A percentile compares a stretch with the other conserved stretches of the same genome.
Conservation (phyloP, 2,113 vertebrate genomes). For the Poeciliopsis retropinna region DNA sequence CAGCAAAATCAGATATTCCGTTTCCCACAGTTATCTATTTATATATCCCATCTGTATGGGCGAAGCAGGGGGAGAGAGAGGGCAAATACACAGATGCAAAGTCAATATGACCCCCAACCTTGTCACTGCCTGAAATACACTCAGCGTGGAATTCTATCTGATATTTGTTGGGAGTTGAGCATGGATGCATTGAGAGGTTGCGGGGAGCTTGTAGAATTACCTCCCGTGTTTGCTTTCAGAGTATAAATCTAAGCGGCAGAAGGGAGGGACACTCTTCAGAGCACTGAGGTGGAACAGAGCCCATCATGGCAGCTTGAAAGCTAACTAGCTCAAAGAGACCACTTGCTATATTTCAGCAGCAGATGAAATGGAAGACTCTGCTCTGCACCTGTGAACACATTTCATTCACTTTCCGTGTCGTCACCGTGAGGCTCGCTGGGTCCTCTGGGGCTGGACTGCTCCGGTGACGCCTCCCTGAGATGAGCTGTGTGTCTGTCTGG, state of each 20-base stretch:
- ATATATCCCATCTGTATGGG: conserved; percentile 67
- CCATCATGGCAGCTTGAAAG: conserved; percentile 45
- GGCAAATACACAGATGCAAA: conserved; percentile 69
- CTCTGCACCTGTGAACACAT: conserved; percentile 49
- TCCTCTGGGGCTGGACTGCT: conserved; percentile 24
- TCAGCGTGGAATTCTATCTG: conserved; percentile 69
- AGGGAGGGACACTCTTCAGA: conserved; percentile 28
- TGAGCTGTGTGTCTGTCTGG: conserved; percentile 36
- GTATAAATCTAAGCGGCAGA: conserved; percentile 52
- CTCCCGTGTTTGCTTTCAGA: conserved; percentile 66
- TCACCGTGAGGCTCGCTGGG: neutral
- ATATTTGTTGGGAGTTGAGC: conserved; percentile 69
- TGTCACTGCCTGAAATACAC: conserved; percentile 59
- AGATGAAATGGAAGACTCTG: conserved; percentile 29
- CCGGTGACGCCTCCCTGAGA: conserved; percentile 46
- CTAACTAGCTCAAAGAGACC: conserved; percentile 19
- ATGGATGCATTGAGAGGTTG: conserved; percentile 61
- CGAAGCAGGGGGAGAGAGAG: conserved; percentile 25
- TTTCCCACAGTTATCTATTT: conserved; percentile 77
- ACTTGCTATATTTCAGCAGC: conserved; percentile 13
- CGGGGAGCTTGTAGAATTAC: conserved; percentile 71
- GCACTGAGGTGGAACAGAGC: conserved; percentile 60
- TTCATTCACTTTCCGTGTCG: conserved; percentile 29
- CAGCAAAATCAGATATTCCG: conserved; percentile 69
- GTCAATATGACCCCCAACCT: conserved; percentile 69